Conservation (phyloP, 2,888 invertebrate species). For the Agrochola circellaris region DNA sequence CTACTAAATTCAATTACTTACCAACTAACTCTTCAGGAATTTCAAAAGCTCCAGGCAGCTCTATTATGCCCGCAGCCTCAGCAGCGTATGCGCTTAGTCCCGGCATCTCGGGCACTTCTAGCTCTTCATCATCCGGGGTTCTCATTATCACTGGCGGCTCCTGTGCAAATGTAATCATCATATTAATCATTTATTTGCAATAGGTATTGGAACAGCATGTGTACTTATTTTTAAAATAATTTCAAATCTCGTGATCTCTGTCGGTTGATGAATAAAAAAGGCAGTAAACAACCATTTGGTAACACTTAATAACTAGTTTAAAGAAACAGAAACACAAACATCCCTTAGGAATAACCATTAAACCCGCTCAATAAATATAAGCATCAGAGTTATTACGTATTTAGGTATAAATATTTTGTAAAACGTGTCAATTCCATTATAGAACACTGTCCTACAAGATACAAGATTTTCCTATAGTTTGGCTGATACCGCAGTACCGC, state of each 20-base stretch:
- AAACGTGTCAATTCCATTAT: neutral
- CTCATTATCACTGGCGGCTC: slow-evolving; percentile 63
- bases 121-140: slow-evolving; percentile 25
- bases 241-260: neutral
- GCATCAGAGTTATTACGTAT: too few species aligned
- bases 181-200: neutral
- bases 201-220: neutral
- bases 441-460: neutral
- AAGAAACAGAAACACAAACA: neutral
- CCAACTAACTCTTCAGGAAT: slow-evolving; percentile 76
- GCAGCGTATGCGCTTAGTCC: slow-evolving; percentile 5
- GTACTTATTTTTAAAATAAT: neutral
- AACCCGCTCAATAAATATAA: neutral
- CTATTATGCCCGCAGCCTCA: slow-evolving; percentile 18
- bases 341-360: neutral
- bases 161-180: neutral
- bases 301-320: neutral
- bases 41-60: slow-evolving; percentile 53
- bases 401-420: neutral
- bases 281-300: neutral
- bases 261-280: neutral
- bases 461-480: neutral
- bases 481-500: too few species aligned
- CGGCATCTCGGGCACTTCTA: slow-evolving; percentile 60
- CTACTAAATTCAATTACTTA: slow-evolving; percentile 40